Percentiles rank a stretch among this genome's conserved stretches.
Conservation (phyloP, 35 echinoderm and acorn worm genomes). For the Amphiura filiformis region DNA sequence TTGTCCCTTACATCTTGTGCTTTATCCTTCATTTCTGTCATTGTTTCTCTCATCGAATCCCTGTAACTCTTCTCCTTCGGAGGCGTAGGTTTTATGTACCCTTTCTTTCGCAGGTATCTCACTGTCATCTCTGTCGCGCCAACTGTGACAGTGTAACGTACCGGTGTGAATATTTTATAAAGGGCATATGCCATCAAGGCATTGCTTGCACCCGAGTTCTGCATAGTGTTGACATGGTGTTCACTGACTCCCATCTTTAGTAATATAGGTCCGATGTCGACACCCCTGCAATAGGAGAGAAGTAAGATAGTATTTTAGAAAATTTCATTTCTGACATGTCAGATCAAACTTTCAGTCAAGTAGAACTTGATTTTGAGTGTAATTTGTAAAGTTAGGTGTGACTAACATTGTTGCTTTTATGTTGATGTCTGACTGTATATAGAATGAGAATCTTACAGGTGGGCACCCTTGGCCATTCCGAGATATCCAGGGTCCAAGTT, state of each 20-base stretch:
- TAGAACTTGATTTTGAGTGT: too few relatives aligned
- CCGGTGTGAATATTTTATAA: slow-evolving; percentile 92
- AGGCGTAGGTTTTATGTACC: slow-evolving; percentile 67
- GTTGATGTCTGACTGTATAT: too few relatives aligned
- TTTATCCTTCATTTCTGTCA: slow-evolving; percentile 70
- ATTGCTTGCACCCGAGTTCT: slow-evolving; percentile 80
- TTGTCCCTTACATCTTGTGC: slow-evolving; percentile 10
- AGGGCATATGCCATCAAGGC: slow-evolving; percentile 90
- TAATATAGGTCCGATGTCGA: slow-evolving; percentile 83
- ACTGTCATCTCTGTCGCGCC: slow-evolving; percentile 84
- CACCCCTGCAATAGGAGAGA: slow-evolving; percentile 68
- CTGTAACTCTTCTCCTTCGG: slow-evolving; percentile 87
- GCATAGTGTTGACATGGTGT: slow-evolving; percentile 62
- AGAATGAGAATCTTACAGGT: too few relatives aligned
- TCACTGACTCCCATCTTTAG: slow-evolving; percentile 81
- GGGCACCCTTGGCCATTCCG: too few relatives aligned
- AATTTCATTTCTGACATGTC: too few relatives aligned
- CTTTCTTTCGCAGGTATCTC: slow-evolving; percentile 58
- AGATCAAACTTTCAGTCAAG: too few relatives aligned
- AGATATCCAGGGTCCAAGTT: too few relatives aligned
- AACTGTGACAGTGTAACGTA: slow-evolving; percentile 88
- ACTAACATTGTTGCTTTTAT: background rate
- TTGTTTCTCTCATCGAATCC: slow-evolving; percentile 76
- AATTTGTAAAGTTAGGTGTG: background rate
- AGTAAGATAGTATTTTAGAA: too few relatives aligned